Evolutionary conservation across 2,888 invertebrate species (phyloP).

Genomic region (Calameuta filiformis): DNA sequence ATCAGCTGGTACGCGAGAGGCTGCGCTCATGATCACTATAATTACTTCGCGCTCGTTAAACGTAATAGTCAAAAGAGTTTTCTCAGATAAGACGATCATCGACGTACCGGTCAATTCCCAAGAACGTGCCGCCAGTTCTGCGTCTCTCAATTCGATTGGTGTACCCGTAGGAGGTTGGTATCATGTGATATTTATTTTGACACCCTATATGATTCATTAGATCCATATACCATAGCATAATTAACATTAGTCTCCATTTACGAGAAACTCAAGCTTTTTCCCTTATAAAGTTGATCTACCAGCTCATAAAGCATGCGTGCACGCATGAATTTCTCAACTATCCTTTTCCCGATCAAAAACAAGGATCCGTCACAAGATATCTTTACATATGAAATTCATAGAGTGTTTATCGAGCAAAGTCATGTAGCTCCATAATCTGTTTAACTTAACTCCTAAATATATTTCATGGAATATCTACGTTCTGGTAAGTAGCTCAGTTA

Average conservation of each 20-base stretch:
- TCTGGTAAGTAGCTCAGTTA: conserved; percentile 24
- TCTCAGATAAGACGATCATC: conserved; percentile 19
- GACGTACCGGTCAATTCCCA: conserved; percentile 15
- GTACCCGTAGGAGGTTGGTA: not conserved
- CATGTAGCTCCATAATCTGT: too few relatives aligned
- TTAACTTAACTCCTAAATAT: not conserved
- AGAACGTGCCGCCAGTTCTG: conserved; percentile 15
- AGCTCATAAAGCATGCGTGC: not conserved
- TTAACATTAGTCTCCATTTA: conserved; percentile 5
- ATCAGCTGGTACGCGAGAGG: conserved; percentile 22
- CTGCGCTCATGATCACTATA: conserved; percentile 17
- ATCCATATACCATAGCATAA: not conserved
- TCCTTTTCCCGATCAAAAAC: too few relatives aligned
- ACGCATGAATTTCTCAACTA: not conserved
- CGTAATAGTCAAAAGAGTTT: conserved; percentile 29
- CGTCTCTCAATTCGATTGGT: not conserved
- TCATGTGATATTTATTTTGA: not conserved
- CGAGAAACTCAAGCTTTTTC: conserved; percentile 14
- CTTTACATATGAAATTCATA: too few relatives aligned
- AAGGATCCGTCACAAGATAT: too few relatives aligned
- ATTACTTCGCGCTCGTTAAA: conserved; percentile 44
- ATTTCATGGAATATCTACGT: not conserved
- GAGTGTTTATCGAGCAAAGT: too few relatives aligned
- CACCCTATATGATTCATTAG: not conserved
- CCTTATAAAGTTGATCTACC: not conserved